These are phyloP conservation scores for Hystrix cristata DNA, from an alignment of 2,113 vertebrate species.

Conservation along the genomic window DNA sequence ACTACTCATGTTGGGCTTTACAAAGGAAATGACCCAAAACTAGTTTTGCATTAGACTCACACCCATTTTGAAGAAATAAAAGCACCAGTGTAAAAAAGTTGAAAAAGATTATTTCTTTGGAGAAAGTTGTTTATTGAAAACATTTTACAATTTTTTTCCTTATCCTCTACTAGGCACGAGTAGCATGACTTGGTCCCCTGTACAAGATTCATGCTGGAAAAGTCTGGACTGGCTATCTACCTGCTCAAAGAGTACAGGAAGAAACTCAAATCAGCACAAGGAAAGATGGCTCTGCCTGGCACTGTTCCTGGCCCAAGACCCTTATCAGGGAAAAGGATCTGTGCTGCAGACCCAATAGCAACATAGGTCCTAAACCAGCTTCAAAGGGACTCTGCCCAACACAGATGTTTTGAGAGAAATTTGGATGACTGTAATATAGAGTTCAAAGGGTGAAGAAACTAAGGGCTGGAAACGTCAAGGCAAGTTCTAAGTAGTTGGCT, in stretches of 20 bases:
- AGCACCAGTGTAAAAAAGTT: background rate
- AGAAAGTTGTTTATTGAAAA: background rate
- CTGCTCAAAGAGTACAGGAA: background rate
- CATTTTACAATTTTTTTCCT: background rate
- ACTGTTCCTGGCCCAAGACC: background rate
- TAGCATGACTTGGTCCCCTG: background rate
- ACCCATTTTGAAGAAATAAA: background rate
- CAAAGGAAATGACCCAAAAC: background rate
- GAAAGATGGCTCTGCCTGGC: background rate
- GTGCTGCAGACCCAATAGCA: background rate
- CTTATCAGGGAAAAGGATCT: background rate
- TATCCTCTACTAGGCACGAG: background rate
- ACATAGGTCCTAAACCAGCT: background rate
- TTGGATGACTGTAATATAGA: background rate
- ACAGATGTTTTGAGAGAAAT: background rate
- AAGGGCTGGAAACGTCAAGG: background rate
- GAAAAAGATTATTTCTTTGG: background rate
- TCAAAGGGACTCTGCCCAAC: background rate
- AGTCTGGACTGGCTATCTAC: background rate
- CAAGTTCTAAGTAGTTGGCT: slow-evolving; percentile 10
- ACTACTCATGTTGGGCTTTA: background rate
- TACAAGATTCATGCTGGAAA: background rate
- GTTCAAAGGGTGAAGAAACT: background rate
- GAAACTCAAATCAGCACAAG: background rate
- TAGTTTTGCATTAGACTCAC: background rate